These are phyloP conservation scores for Rotaria macrura DNA, from an alignment of 2,888 invertebrate genomes.

Conservation along the genomic window DNA sequence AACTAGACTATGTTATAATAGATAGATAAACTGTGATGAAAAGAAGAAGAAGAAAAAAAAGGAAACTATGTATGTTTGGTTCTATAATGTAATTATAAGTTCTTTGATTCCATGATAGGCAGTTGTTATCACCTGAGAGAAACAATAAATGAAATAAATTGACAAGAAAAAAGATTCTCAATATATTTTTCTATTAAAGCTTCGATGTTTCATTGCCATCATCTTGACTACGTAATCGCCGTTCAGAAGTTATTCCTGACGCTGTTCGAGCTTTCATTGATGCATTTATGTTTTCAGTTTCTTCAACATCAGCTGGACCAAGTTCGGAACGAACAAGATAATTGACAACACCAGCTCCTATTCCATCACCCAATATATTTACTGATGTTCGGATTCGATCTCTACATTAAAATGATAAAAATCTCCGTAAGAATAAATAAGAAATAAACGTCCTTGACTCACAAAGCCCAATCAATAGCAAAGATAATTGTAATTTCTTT, in stretches of 20 bases:
- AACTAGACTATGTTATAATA: not conserved
- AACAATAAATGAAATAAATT: not conserved
- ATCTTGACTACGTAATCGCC: not conserved
- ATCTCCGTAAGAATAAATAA: not conserved
- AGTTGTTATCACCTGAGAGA: conserved; percentile 11
- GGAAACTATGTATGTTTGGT: not conserved
- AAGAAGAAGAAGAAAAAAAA: not conserved
- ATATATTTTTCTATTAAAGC: not conserved
- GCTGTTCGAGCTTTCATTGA: not conserved
- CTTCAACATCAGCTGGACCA: conserved; percentile 41
- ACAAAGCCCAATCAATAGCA: conserved; percentile 63
- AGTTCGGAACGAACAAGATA: conserved; percentile 52
- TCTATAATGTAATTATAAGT: not conserved
- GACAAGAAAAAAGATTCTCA: not conserved
- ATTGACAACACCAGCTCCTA: conserved; percentile 55
- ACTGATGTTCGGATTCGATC: conserved; percentile 55
- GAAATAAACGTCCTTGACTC: conserved; percentile 40
- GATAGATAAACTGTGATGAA: not conserved
- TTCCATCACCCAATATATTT: conserved; percentile 56
- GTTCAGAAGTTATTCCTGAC: not conserved
- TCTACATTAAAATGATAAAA: conserved; percentile 41
- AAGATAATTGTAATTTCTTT: conserved; percentile 59
- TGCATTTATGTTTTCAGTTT: conserved; percentile 32
- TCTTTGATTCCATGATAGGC: not conserved
- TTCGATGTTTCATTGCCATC: not conserved